Percentiles rank a stretch among this genome's conserved stretches.
Conservation (phyloP, 2,888 invertebrate genomes). For the Cylloceria caligata region DNA sequence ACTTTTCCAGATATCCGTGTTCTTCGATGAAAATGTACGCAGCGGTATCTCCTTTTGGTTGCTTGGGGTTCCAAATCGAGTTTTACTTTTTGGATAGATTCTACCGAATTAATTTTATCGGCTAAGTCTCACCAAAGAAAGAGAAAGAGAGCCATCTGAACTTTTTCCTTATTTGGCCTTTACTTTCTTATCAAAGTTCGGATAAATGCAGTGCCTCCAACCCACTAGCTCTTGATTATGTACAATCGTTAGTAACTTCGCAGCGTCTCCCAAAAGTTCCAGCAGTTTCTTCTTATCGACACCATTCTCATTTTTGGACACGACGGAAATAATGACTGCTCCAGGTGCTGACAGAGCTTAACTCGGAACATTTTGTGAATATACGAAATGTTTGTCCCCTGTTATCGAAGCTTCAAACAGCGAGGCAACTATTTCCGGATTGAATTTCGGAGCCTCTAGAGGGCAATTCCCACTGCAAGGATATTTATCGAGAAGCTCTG, state of each 20-base stretch:
- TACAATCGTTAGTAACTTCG: conserved; percentile 21
- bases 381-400: conserved; percentile 53
- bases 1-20: conserved; percentile 37
- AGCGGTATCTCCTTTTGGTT: too few species aligned
- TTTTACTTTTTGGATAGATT: conserved; percentile 46
- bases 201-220: conserved; percentile 37
- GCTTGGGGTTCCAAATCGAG: conserved; percentile 5
- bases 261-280: conserved; percentile 21
- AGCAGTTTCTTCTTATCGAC: conserved; percentile 42
- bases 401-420: conserved; percentile 54
- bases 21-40: conserved; percentile 1
- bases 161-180: conserved; percentile 17
- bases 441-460: conserved; percentile 60
- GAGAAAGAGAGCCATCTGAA: conserved; percentile 39
- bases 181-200: conserved; percentile 45
- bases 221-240: conserved; percentile 24
- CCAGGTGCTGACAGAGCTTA: conserved; percentile 52
- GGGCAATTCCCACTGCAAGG: conserved; percentile 10
- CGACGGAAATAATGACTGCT: conserved; percentile 34
- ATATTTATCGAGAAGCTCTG: conserved; percentile 52
- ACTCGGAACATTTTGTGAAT: conserved; percentile 53
- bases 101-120: conserved; percentile 41
- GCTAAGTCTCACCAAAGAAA: conserved; percentile 43
- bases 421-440: conserved; percentile 56
- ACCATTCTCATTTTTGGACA: conserved; percentile 42